phyloP scores from a whole-genome alignment of 2,113 vertebrate genomes.

The Coptodon bakossiorum region DNA sequence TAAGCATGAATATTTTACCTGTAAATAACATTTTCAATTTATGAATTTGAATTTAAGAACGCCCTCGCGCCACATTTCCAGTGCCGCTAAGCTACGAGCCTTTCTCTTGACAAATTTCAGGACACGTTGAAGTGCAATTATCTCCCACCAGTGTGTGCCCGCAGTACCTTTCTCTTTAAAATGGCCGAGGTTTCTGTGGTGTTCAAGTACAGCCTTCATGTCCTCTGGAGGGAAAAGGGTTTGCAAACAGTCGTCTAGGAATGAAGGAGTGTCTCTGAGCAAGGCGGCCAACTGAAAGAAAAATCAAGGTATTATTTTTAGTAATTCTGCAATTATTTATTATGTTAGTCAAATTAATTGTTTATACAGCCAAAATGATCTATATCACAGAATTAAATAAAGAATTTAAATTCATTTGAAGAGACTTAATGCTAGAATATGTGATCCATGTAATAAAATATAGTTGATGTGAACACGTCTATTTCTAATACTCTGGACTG shows the following conservation, averaged over 20 bases:
- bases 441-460: neutral
- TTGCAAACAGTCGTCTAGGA: conserved; percentile 63
- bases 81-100: neutral
- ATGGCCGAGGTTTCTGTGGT: conserved; percentile 62
- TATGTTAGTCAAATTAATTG: neutral
- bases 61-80: neutral
- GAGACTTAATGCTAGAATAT: neutral
- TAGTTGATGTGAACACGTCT: neutral
- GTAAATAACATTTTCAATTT: neutral
- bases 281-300: conserved; percentile 53
- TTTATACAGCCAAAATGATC: neutral
- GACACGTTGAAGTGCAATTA: neutral
- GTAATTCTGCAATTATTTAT: neutral
- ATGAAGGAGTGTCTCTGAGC: conserved; percentile 50
- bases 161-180: conserved; percentile 58
- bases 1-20: neutral
- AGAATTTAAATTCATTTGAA: neutral
- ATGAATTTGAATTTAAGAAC: neutral
- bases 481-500: neutral
- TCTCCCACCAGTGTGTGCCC: neutral
- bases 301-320: neutral
- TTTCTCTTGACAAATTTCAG: neutral
- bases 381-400: neutral
- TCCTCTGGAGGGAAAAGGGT: conserved; percentile 46
- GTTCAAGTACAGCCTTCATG: conserved; percentile 59